Percentiles rank a stretch among this genome's conserved stretches.
Evolutionary conservation across 2,888 invertebrate species (phyloP).

Genomic region (Notocelia uddmanniana): DNA sequence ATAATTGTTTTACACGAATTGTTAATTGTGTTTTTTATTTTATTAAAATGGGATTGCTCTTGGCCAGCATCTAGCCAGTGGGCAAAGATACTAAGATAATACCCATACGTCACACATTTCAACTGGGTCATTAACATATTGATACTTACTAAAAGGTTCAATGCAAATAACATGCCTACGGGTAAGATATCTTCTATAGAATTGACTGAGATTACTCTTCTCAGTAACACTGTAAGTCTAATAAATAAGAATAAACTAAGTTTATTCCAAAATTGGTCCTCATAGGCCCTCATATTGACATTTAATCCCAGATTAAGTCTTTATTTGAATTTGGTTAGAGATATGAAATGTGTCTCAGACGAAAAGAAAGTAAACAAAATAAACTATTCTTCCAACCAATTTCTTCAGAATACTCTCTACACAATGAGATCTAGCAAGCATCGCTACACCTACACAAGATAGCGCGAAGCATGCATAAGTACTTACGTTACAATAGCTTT

Average conservation of each 20-base stretch:
- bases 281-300: neutral
- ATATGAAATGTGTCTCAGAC: neutral
- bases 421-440: conserved; percentile 9
- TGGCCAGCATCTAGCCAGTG: no score
- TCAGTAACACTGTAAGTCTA: no score
- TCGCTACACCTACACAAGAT: conserved; percentile 19
- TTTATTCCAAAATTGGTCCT: neutral
- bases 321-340: neutral
- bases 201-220: no score
- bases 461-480: conserved; percentile 4
- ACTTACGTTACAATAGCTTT: conserved; percentile 9
- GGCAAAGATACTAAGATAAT: no score
- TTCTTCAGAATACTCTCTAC: conserved; percentile 10
- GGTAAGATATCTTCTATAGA: no score
- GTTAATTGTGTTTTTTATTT: neutral
- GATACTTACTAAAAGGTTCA: no score
- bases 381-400: conserved; percentile 15
- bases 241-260: no score
- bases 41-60: no score
- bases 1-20: neutral
- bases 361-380: conserved; percentile 20
- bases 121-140: no score
- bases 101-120: no score
- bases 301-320: neutral
- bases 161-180: no score